Evolutionary conservation across 2,888 invertebrate species (phyloP).

Genomic region (Hanleya hanleyi): DNA sequence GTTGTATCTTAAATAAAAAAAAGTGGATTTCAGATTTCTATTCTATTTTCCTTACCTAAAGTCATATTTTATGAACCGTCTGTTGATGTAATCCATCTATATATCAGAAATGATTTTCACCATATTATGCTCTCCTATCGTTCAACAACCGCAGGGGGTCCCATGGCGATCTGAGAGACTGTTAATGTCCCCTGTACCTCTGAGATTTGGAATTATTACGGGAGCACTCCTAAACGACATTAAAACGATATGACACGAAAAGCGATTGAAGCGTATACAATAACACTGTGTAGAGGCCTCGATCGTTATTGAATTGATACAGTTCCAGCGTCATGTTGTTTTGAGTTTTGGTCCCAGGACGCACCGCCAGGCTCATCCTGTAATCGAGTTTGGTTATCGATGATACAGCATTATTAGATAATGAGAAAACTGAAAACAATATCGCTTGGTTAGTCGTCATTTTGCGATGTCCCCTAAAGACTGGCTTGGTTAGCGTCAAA

Average conservation of each 20-base stretch:
- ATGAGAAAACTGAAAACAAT: slow-evolving; percentile 5
- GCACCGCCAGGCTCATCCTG: not conserved
- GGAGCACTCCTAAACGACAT: not conserved
- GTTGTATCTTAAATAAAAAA: no score
- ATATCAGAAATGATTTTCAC: no score
- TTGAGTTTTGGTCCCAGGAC: not conserved
- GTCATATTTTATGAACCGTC: no score
- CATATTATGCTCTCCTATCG: no score
- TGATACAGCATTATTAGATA: slow-evolving; percentile 11
- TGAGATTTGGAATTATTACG: not conserved
- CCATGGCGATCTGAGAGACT: no score
- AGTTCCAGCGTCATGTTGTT: not conserved
- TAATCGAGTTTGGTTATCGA: slow-evolving; percentile 7
- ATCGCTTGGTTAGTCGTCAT: slow-evolving; percentile 5
- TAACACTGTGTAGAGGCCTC: not conserved
- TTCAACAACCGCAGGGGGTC: no score
- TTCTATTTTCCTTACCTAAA: no score
- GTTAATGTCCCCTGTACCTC: not conserved
- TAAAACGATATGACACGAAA: not conserved
- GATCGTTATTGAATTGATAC: not conserved
- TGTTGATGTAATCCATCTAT: no score
- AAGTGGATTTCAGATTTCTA: no score
- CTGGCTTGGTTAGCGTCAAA: slow-evolving; percentile 8
- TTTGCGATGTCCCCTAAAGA: slow-evolving; percentile 3
- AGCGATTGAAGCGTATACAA: not conserved